phyloP scores from a whole-genome alignment of 2,113 vertebrate species.

The Rhinolophus sinicus region DNA sequence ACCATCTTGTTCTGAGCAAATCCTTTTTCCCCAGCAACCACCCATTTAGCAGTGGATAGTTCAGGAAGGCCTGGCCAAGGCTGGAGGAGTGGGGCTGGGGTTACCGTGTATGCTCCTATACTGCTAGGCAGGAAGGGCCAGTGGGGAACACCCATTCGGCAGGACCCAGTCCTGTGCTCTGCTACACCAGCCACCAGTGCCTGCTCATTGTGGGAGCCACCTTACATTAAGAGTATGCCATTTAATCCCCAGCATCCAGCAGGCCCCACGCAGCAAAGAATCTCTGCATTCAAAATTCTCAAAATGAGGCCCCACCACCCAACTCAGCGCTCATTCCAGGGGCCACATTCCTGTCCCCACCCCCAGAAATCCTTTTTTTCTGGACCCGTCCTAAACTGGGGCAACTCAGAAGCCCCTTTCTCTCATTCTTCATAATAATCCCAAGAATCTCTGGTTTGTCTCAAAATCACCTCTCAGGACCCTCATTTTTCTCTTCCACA shows the following conservation, averaged over 20 bases:
- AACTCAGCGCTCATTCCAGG: conserved; percentile 28
- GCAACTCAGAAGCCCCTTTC: not conserved
- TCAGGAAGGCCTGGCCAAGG: not conserved
- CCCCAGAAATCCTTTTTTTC: conserved; percentile 41
- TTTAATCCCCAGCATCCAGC: not conserved
- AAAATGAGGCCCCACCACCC: not conserved
- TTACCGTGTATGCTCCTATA: not conserved
- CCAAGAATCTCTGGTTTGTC: conserved; percentile 17
- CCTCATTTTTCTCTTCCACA: not conserved
- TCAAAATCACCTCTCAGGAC: conserved; percentile 29
- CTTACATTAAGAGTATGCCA: not conserved
- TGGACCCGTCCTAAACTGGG: not conserved
- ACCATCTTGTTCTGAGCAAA: not conserved
- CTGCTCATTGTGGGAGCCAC: not conserved
- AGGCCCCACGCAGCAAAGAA: conserved; percentile 42
- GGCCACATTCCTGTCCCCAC: conserved; percentile 20
- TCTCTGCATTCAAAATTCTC: conserved; percentile 41
- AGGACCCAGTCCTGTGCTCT: not conserved
- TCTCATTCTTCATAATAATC: not conserved
- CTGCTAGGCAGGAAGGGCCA: not conserved
- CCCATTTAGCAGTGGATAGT: too few species aligned
- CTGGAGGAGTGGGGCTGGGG: not conserved
- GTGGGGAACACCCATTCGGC: not conserved
- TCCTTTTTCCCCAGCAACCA: not conserved
- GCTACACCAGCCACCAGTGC: not conserved